Percentiles rank a stretch among this genome's conserved stretches.
These are phyloP conservation scores for Drosophila rufa DNA, from an alignment of 1,140 invertebrate genomes.

Conservation along the genomic window DNA sequence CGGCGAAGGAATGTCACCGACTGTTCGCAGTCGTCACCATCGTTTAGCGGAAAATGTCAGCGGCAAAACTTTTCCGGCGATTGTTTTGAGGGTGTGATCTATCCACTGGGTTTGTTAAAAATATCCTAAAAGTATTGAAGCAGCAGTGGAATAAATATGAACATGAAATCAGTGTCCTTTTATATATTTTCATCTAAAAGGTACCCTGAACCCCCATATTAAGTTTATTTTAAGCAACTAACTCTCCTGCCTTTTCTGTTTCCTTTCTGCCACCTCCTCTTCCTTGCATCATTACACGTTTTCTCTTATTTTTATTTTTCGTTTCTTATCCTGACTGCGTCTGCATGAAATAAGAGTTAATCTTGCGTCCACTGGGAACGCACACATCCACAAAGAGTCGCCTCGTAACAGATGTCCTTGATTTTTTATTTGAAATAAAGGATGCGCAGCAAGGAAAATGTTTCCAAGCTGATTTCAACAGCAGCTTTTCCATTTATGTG, in stretches of 20 bases:
- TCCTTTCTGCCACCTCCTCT: neutral
- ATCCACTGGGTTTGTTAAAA: neutral
- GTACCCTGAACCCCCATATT: neutral
- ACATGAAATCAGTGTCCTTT: neutral
- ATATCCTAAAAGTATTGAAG: too few species aligned
- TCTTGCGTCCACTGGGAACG: constrained; percentile 17
- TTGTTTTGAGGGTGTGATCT: neutral
- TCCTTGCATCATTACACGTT: constrained; percentile 4
- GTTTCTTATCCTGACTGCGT: constrained; percentile 4
- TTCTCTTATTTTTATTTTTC: constrained; percentile 1
- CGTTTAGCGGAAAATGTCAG: constrained; percentile 58
- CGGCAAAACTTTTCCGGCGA: constrained; percentile 38
- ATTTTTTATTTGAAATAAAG: constrained; percentile 1
- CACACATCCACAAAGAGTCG: constrained; percentile 2
- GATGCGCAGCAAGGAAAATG: neutral
- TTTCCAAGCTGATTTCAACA: constrained; percentile 1
- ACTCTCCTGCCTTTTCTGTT: neutral
- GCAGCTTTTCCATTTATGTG: neutral
- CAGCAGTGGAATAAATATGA: neutral
- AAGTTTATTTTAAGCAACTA: neutral
- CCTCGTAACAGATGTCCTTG: constrained; percentile 11
- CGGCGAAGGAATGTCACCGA: constrained; percentile 47
- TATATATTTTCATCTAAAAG: neutral
- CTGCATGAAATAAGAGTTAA: constrained; percentile 18
- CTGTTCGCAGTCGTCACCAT: constrained; percentile 56